Percentiles rank a stretch among this genome's conserved stretches.
Evolutionary conservation across 2,113 vertebrate genomes (phyloP).

Genomic region (Cryptomyrus ogoouensis): DNA sequence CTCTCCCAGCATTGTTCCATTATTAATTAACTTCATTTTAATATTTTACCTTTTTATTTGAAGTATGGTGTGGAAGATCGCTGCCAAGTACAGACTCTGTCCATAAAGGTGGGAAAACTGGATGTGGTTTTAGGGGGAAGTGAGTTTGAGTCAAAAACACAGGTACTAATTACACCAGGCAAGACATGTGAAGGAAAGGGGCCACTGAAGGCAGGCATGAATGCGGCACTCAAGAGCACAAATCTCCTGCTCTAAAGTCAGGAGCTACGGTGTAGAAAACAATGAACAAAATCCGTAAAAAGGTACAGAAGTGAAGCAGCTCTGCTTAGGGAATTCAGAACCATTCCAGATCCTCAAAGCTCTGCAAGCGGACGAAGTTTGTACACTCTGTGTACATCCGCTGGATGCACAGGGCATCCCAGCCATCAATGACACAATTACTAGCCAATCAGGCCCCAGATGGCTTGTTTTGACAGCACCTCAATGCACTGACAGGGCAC

Average conservation of each 20-base stretch:
- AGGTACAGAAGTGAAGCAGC: background rate
- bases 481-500: background rate
- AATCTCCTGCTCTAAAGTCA: background rate
- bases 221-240: background rate
- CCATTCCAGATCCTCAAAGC: background rate
- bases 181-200: background rate
- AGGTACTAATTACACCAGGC: background rate
- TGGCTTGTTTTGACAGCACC: background rate
- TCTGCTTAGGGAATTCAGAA: background rate
- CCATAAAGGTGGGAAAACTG: background rate
- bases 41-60: background rate
- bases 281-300: background rate
- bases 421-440: background rate
- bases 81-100: background rate
- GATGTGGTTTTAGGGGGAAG: background rate
- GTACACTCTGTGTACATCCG: background rate
- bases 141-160: background rate
- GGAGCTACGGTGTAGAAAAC: background rate
- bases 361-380: background rate
- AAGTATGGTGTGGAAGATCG: background rate
- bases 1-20: background rate
- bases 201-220: background rate
- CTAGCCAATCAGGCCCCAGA: background rate
- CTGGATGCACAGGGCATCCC: background rate
- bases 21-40: conserved; percentile 3